Evolutionary conservation across 2,113 vertebrate species (phyloP).

Genomic region (Cromileptes altivelis): DNA sequence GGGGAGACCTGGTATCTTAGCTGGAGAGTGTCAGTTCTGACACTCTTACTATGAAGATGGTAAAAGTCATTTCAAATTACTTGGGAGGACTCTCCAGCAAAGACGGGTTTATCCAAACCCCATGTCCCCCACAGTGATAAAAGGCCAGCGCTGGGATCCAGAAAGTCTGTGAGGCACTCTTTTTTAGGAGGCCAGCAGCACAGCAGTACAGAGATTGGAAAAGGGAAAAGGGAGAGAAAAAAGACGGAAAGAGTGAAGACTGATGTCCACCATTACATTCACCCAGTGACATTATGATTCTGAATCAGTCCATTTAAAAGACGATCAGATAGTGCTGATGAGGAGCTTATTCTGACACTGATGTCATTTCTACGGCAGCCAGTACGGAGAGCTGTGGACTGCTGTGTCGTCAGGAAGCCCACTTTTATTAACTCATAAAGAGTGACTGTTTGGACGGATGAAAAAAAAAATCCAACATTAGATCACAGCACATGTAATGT

Average conservation of each 20-base stretch:
- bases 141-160: too few species aligned
- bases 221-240: background rate
- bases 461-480: background rate
- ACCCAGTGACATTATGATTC: background rate
- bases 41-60: too few species aligned
- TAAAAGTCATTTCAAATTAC: too few species aligned
- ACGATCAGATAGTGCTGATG: background rate
- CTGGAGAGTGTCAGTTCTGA: too few species aligned
- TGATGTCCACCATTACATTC: background rate
- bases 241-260: background rate
- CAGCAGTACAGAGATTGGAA: background rate
- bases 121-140: too few species aligned
- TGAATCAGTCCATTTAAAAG: constrained; percentile 10
- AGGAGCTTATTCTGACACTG: background rate
- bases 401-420: background rate
- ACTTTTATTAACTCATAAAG: background rate
- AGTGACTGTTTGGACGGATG: background rate
- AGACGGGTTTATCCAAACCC: too few species aligned
- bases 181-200: too few species aligned
- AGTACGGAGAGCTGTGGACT: background rate
- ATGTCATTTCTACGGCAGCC: background rate
- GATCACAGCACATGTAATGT: too few species aligned
- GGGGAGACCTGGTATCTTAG: too few species aligned
- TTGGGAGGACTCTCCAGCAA: too few species aligned
- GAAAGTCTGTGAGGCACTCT: too few species aligned